Evolutionary conservation across 2,797 vertebrate genomes (phyloP), one percentile per base, ranked within the genome.

Genomic region (Gorsachius magnificus): DNA sequence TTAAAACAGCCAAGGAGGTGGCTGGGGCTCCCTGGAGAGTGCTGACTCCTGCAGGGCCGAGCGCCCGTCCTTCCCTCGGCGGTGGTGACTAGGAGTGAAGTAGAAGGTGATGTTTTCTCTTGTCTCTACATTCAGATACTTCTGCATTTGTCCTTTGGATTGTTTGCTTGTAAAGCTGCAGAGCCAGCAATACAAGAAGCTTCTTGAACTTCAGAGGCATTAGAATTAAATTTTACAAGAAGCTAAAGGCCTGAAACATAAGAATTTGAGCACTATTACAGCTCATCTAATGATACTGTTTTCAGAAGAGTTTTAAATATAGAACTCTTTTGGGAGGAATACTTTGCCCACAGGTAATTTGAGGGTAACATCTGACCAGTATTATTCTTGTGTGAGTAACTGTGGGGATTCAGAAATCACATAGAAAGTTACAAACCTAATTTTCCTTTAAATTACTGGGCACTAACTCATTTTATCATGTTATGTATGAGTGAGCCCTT

Each of bases 401-500:
- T 68, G 19, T 71, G 69, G 48, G n/a, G 17, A 83, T 78, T 87
- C 54, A 58, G 38, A 38, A 90, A 36, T 64, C 64, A 57, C 33
- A 53, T 0, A 81, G 54, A 88, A 91, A 89, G 65, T 71, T 86
- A 61, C 10, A 69, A 89, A 92, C 9, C 77, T 74, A 57, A 48
- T 83, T 95, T 86, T 38, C 83, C 54, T 65, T 84, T 86, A 66
- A 91, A 86, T 83, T 91, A 65, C 31, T 84, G 69, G 26, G 3
- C 21, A 89, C 46, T 65, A 71, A 46, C 36, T 58, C 20, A 35
- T 81, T 95, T 93, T 57, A 86, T 53, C 46, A 31, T 36, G 29
- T 36, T 88, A 41, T 6, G 5, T 75, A 16, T 51, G 76, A 93
- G 16, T 29, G 25, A 91, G 26, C 15, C 19, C 48, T 63, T 92